Percentiles rank a stretch among this genome's conserved stretches.
Conservation (phyloP, 2,888 invertebrate genomes). For the Phaedon cochleariae region DNA sequence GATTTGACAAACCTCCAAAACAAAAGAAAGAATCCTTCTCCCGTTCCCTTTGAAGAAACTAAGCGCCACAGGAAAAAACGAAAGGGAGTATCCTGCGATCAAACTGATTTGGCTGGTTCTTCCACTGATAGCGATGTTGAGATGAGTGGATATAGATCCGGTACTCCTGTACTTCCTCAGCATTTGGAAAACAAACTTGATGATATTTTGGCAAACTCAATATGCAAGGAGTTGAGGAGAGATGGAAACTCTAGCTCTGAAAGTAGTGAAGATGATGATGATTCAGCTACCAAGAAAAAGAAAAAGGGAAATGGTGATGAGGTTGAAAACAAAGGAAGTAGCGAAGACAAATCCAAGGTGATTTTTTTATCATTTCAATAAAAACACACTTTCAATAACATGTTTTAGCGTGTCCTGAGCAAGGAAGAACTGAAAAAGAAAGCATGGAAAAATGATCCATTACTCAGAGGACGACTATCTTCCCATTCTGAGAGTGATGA, state of each 20-base stretch:
- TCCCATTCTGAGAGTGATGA: conserved; percentile 8
- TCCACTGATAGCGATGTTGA: conserved; percentile 19
- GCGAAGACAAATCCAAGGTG: not conserved
- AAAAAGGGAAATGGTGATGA: conserved; percentile 7
- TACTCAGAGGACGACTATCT: conserved; percentile 30
- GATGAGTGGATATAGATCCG: conserved; percentile 1
- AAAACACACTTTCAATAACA: not conserved
- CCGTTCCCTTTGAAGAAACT: not conserved
- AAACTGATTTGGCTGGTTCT: conserved; percentile 17
- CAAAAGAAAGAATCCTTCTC: conserved; percentile 7
- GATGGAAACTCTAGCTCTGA: conserved; percentile 21
- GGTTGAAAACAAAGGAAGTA: conserved; percentile 1
- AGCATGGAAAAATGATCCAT: conserved; percentile 39
- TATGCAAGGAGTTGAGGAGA: conserved; percentile 25
- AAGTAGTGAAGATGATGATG: conserved; percentile 18
- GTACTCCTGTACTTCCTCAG: conserved; percentile 16
- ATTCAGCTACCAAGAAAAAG: conserved; percentile 23
- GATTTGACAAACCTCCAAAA: conserved; percentile 11
- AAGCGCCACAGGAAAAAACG: conserved; percentile 15
- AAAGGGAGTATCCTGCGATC: not conserved
- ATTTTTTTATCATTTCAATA: not conserved
- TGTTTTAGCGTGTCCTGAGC: conserved; percentile 22
- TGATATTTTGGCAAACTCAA: conserved; percentile 26
- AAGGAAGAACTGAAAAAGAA: conserved; percentile 34
- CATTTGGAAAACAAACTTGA: conserved; percentile 27